Conservation (phyloP, 2,888 invertebrate genomes). For the Drosophila quinaria region DNA sequence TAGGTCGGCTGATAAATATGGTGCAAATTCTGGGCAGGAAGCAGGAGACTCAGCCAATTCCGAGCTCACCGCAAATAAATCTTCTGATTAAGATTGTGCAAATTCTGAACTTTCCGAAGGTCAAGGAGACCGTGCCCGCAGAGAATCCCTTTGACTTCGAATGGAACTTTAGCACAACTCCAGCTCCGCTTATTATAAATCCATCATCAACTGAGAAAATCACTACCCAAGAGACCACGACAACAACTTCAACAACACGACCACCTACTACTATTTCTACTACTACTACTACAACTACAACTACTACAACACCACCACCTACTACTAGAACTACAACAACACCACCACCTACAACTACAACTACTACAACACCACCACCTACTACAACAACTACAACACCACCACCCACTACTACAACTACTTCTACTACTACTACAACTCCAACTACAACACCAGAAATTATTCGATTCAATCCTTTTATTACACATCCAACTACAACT, state of each 20-base stretch:
- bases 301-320: neutral
- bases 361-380: neutral
- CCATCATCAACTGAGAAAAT: neutral
- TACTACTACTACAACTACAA: neutral
- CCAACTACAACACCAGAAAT: neutral
- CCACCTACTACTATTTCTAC: neutral
- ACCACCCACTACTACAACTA: neutral
- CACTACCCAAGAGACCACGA: no score
- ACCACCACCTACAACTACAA: neutral
- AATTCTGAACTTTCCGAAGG: neutral
- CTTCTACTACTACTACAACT: neutral
- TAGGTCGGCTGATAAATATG: neutral
- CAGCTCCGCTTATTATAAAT: no score
- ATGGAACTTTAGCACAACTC: conserved; percentile 2
- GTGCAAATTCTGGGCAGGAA: neutral
- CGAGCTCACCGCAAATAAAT: neutral
- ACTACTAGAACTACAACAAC: neutral
- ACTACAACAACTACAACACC: neutral
- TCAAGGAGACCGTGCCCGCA: neutral
- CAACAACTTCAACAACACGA: neutral
- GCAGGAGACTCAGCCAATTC: neutral
- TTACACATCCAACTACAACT: neutral
- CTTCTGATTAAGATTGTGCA: neutral
- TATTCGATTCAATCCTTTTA: neutral
- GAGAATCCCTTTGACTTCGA: neutral